A percentile compares a stretch with the other conserved stretches of the same genome.
These are phyloP conservation scores for Drosophila villosipedis DNA, from an alignment of 2,888 invertebrate species.

Conservation along the genomic window DNA sequence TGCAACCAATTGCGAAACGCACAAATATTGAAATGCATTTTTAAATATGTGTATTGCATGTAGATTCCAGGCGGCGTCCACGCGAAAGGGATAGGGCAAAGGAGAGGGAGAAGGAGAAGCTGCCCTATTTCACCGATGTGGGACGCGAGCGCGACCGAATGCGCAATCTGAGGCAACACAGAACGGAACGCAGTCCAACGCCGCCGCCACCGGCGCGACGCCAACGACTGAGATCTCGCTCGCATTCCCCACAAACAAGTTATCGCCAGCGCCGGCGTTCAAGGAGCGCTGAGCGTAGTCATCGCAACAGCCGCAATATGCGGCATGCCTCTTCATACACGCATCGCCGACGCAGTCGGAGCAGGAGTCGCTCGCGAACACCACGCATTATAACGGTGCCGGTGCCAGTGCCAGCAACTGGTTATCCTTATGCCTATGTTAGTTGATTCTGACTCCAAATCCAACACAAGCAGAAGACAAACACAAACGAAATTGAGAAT, in stretches of 20 bases:
- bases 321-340: neutral
- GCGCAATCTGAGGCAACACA: conserved; percentile 29
- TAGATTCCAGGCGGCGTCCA: conserved; percentile 34
- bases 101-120: conserved; percentile 44
- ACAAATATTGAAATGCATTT: conserved; percentile 12
- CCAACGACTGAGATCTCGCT: conserved; percentile 32
- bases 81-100: conserved; percentile 5
- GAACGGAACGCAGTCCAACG: conserved; percentile 26
- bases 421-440: conserved; percentile 45
- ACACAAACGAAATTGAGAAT: neutral
- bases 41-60: conserved; percentile 29
- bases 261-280: conserved; percentile 21
- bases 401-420: conserved; percentile 60
- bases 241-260: conserved; percentile 32
- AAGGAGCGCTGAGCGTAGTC: conserved; percentile 34
- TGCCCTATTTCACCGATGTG: conserved; percentile 64
- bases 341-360: conserved; percentile 38
- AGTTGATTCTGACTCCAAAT: conserved; percentile 4
- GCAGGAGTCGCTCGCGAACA: conserved; percentile 38
- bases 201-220: conserved; percentile 18
- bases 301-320: conserved; percentile 12
- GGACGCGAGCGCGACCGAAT: conserved; percentile 57
- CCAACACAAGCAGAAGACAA: neutral
- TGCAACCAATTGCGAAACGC: neutral
- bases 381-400: conserved; percentile 73